Evolutionary conservation across 23 tunicate genomes (phyloP), one percentile per base, ranked within the genome.

Genomic region (Aplidium turbinatum): DNA sequence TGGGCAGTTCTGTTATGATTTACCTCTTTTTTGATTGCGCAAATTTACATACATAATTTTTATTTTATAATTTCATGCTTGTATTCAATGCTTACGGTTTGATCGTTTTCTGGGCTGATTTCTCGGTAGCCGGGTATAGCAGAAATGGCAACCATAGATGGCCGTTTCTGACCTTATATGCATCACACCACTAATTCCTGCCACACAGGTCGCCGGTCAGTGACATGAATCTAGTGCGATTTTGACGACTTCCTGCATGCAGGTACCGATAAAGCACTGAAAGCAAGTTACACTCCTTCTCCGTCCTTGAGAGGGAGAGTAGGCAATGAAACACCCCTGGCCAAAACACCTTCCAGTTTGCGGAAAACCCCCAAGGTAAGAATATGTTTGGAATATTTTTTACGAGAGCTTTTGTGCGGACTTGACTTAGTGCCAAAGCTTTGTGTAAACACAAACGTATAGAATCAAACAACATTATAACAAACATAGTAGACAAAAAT

Each of bases 251-350:
- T 20, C 13, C 6, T 6, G 62, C 24, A 11, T 70, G 7, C 61
- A 87, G 94, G 86, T 16, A 71, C 80, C 0, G 97, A 83, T 35
- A 77, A 50, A 71, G 72, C 79, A 31, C 57, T 90, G 54, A 90
- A 78, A 63, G 85, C 83, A 24, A 71, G 82, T 57, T 90, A 90
- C 75, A 90, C 97, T 27, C 97, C 97, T 0, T 52, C 90, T 31
- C 85, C 97, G 1, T 63, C 72, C n/a, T 45, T 22, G n/a, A 38
- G 82, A 73, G 31, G 61, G 47, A 31, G 47, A 38, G 20, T 56
- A 16, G 89, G 83, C 24, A 54, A 53, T 61, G 83, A 80, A 53
- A 87, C 94, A 0, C 94, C 94, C 30, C 57, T 87, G 38, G 85
- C 78, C 16, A 73, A 80, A 63, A 87, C 94, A 24, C 83, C 83